Evolutionary conservation across 2,888 invertebrate species (phyloP).

Genomic region (Carabus problematicus): DNA sequence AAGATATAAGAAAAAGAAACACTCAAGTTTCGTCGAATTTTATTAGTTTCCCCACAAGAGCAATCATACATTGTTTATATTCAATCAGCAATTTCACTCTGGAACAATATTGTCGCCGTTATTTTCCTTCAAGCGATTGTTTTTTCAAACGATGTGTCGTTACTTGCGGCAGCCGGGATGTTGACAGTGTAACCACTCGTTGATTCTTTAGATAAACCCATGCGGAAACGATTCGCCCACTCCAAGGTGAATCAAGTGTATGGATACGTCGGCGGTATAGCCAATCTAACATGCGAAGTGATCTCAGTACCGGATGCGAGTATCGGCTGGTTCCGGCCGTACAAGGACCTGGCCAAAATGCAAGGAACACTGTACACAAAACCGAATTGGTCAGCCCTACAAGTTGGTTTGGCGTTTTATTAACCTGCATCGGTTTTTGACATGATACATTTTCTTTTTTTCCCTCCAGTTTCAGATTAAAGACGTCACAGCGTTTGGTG

Average conservation of each 20-base stretch:
- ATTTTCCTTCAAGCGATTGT: too few species aligned
- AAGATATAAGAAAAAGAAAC: too few species aligned
- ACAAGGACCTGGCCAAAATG: slow-evolving; percentile 48
- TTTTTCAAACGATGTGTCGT: not conserved
- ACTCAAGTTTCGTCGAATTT: too few species aligned
- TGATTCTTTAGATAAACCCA: slow-evolving; percentile 46
- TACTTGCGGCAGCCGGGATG: not conserved
- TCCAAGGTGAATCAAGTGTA: slow-evolving; percentile 56
- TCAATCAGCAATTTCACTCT: too few species aligned
- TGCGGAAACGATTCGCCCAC: slow-evolving; percentile 48
- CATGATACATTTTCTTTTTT: slow-evolving; percentile 27
- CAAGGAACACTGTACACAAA: slow-evolving; percentile 51
- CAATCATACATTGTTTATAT: too few species aligned
- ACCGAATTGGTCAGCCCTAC: slow-evolving; percentile 54
- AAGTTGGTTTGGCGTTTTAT: slow-evolving; percentile 47
- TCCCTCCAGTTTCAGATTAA: slow-evolving; percentile 55
- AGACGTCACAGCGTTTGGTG: slow-evolving; percentile 58
- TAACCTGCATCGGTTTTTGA: not conserved
- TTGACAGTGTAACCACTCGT: not conserved
- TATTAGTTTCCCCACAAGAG: too few species aligned
- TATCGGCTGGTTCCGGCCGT: slow-evolving; percentile 61
- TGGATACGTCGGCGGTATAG: slow-evolving; percentile 63
- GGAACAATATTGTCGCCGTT: too few species aligned
- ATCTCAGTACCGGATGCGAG: slow-evolving; percentile 67
- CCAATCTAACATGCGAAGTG: slow-evolving; percentile 79